A percentile compares a stretch with the other conserved stretches of the same genome.
These are phyloP conservation scores for Hylia prasina DNA, from an alignment of 2,113 vertebrate genomes.

Conservation along the genomic window DNA sequence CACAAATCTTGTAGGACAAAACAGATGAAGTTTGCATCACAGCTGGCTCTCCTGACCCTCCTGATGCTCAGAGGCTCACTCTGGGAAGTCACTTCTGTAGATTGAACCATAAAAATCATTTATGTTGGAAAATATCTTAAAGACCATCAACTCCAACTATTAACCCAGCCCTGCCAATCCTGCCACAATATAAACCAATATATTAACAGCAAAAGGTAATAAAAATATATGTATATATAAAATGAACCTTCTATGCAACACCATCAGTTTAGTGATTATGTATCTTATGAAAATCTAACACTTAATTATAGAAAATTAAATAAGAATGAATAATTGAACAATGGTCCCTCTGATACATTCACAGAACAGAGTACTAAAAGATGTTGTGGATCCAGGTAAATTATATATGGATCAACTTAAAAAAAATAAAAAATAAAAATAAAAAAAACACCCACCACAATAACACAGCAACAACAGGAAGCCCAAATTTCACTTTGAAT, in stretches of 20 bases:
- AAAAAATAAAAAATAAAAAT: fast-evolving
- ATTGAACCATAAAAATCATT: background rate
- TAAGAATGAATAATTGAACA: background rate
- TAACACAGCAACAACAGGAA: background rate
- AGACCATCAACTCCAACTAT: background rate
- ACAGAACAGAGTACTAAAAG: background rate
- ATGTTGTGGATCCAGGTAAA: background rate
- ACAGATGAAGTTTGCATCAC: background rate
- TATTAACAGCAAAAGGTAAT: background rate
- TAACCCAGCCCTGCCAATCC: background rate
- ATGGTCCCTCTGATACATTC: background rate
- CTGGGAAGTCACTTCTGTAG: background rate
- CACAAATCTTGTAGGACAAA: background rate
- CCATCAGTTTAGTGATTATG: background rate
- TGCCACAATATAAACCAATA: background rate
- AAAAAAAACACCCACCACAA: background rate
- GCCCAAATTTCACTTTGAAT: background rate
- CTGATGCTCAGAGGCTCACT: background rate
- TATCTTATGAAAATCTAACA: background rate
- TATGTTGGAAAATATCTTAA: background rate
- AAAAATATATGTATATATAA: fast-evolving
- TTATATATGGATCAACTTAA: background rate
- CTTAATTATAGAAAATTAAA: background rate
- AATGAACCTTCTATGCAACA: background rate
- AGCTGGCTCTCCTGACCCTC: background rate